These are phyloP conservation scores for Erebia palarica DNA, from an alignment of 2,888 invertebrate genomes.

Conservation along the genomic window DNA sequence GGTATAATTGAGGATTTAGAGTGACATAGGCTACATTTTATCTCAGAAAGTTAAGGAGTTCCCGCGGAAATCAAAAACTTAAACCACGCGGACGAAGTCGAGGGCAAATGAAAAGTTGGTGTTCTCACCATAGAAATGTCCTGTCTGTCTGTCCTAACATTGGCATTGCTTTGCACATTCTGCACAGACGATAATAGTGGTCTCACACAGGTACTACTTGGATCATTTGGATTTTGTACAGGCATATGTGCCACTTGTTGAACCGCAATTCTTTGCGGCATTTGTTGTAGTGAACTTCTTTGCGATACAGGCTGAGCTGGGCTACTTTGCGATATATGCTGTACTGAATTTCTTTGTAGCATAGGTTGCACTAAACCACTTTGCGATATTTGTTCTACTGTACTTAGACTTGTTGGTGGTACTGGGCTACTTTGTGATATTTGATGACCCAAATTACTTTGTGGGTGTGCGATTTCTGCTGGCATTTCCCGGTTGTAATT, in stretches of 20 bases:
- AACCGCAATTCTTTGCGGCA: background rate
- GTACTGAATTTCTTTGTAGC: background rate
- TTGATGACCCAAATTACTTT: background rate
- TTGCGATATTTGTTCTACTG: constrained; percentile 10
- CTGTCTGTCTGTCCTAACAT: constrained; percentile 18
- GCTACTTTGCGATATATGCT: background rate
- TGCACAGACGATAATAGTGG: constrained; percentile 2
- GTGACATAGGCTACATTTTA: no score
- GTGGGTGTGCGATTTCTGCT: background rate
- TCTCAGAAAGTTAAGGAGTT: no score
- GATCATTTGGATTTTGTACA: constrained; percentile 12
- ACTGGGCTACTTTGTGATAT: background rate
- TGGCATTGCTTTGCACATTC: constrained; percentile 16
- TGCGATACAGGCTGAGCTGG: background rate
- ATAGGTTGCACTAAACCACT: background rate
- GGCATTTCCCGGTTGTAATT: background rate
- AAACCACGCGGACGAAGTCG: no score
- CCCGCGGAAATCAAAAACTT: no score
- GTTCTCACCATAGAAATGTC: constrained; percentile 26
- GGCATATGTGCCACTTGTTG: background rate
- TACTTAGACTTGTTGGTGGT: background rate
- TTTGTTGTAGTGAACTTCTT: background rate
- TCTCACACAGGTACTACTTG: constrained; percentile 7
- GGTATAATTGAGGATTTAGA: no score
- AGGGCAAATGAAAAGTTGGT: background rate